Percentiles rank a stretch among this genome's conserved stretches.
These are phyloP conservation scores for Xiphophorus maculatus DNA, from an alignment of 2,113 vertebrate species.

Conservation along the genomic window DNA sequence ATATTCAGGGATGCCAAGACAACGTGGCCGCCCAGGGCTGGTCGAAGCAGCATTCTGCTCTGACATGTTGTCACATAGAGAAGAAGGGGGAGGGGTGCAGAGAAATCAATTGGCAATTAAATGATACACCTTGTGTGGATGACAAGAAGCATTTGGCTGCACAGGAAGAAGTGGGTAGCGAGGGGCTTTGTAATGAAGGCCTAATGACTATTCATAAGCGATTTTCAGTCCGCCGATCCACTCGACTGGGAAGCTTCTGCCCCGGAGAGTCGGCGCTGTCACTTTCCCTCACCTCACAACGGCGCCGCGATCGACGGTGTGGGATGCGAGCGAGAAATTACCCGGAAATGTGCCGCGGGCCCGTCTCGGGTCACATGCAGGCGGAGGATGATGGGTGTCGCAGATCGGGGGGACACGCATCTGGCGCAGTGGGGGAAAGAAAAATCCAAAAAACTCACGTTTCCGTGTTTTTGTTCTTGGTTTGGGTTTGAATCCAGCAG, in stretches of 20 bases:
- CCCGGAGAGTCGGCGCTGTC: constrained; percentile 98
- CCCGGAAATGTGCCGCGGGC: constrained; percentile 87
- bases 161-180: constrained; percentile 85
- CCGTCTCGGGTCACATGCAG: constrained; percentile 93
- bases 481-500: constrained; percentile 21
- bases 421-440: constrained; percentile 85
- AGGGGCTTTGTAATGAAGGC: constrained; percentile 97
- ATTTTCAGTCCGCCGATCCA: constrained; percentile 98
- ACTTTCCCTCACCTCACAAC: constrained; percentile 99
- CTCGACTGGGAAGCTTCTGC: constrained; percentile 99
- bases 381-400: constrained; percentile 64
- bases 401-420: constrained; percentile 79
- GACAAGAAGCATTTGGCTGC: constrained; percentile 99
- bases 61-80: constrained; percentile 96
- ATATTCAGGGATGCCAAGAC: constrained; percentile 81
- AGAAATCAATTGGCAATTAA: constrained; percentile 99
- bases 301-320: constrained; percentile 92
- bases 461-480: constrained; percentile 65
- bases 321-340: constrained; percentile 94
- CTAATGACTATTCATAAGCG: constrained; percentile 99
- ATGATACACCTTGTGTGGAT: constrained; percentile 99
- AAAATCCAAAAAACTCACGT: constrained; percentile 79
- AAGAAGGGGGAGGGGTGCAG: constrained; percentile 21
- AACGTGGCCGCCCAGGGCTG: constrained; percentile 87
- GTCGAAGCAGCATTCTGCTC: constrained; percentile 91